Evolutionary conservation across 2,113 vertebrate genomes (phyloP), one percentile per base, ranked within the genome.

Genomic region (Crypturellus undulatus): DNA sequence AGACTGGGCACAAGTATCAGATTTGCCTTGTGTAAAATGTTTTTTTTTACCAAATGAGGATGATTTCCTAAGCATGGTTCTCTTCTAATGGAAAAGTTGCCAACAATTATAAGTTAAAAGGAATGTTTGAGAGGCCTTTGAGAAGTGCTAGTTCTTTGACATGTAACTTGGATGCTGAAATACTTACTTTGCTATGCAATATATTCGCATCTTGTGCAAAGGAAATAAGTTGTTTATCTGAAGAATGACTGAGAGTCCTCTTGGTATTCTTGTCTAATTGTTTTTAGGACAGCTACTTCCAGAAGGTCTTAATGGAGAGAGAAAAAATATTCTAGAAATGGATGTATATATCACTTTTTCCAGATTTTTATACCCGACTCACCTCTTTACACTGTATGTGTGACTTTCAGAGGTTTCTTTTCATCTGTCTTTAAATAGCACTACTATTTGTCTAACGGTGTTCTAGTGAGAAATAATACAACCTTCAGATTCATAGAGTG

Each of bases 341-440:
- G 36, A 69, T 89, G 65, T 64, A 94, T 71, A 93, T 79, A 93
- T n/a, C 4, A 30, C 82, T 93, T 63, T 18, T 63, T 18, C n/a
- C 18, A 40, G 52, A 42, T 5, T 47, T 95, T 94, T 88, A 47
- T 75, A 43, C 77, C 83, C 87, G 42, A 64, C 6, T 80, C 36
- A 28, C 30, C 43, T 89, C 63, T 87, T 47, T 64, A 12, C 49
- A 40, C 12, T 75, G 5, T 38, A 38, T 42, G 64, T 38, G 9
- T 83, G 84, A 56, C 64, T 64, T 88, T 70, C 45, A 83, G 51
- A 88, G 10, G 12, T 83, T 70, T 91, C 13, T 83, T 92, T 91
- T 88, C 49, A 71, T 88, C 72, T 79, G 0, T 80, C 85, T 88
- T 85, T 79, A 69, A 95, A 60, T 19, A 95, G 25, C 20, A 15